A percentile compares a stretch with the other conserved stretches of the same genome.
Conservation (phyloP, 1,140 invertebrate species). For the Drosophila watanabei region DNA sequence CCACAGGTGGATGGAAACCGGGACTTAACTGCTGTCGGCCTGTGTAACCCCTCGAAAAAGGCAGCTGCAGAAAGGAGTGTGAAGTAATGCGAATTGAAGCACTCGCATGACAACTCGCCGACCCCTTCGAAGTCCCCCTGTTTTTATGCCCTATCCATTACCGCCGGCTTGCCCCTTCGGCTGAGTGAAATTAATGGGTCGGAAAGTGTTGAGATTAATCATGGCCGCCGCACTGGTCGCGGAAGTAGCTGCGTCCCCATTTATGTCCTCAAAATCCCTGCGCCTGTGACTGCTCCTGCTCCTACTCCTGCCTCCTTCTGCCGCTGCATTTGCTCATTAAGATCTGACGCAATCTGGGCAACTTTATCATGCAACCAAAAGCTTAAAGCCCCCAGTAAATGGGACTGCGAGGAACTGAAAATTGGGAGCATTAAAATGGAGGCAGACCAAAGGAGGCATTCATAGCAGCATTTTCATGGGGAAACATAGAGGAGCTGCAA, state of each 20-base stretch:
- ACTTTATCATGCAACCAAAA: slow-evolving; percentile 72
- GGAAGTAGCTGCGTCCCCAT: slow-evolving; percentile 51
- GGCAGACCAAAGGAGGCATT: slow-evolving; percentile 18
- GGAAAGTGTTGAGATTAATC: slow-evolving; percentile 84
- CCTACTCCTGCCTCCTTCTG: slow-evolving; percentile 17
- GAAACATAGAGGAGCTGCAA: neutral
- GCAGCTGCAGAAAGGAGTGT: slow-evolving; percentile 34
- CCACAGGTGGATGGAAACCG: slow-evolving; percentile 56
- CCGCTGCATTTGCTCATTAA: slow-evolving; percentile 70
- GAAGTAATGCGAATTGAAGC: slow-evolving; percentile 51
- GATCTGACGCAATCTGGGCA: slow-evolving; percentile 69
- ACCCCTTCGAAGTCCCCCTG: slow-evolving; percentile 20
- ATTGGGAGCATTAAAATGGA: slow-evolving; percentile 48
- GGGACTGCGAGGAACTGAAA: slow-evolving; percentile 55
- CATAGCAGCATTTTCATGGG: slow-evolving; percentile 25
- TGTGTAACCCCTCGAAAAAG: slow-evolving; percentile 19
- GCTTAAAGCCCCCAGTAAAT: slow-evolving; percentile 67
- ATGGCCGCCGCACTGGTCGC: slow-evolving; percentile 51
- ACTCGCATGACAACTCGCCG: slow-evolving; percentile 52
- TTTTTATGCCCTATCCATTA: slow-evolving; percentile 37
- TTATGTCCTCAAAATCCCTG: slow-evolving; percentile 33
- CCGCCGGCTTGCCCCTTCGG: slow-evolving; percentile 17
- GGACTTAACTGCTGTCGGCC: slow-evolving; percentile 7
- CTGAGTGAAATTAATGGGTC: slow-evolving; percentile 76
- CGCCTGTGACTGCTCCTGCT: slow-evolving; percentile 1